Evolutionary conservation across 2,888 invertebrate species (phyloP).

Genomic region (Synergus umbraculus): DNA sequence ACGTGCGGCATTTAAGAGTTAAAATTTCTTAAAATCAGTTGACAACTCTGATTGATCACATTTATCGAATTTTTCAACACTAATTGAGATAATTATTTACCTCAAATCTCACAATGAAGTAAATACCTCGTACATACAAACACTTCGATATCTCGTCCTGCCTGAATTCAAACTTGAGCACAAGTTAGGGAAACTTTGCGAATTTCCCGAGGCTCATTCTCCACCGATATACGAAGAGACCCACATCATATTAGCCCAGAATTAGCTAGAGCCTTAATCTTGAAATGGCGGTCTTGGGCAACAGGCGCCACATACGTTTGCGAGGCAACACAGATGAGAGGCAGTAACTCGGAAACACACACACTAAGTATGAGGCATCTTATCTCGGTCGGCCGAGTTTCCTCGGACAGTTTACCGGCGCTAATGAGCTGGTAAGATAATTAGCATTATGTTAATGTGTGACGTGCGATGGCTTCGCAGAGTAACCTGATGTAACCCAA

Average conservation of each 20-base stretch:
- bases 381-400: constrained; percentile 74
- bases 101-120: no score
- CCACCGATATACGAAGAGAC: constrained; percentile 55
- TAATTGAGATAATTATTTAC: no score
- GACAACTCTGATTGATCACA: no score
- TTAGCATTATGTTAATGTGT: constrained; percentile 77
- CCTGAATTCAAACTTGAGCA: constrained; percentile 22
- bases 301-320: constrained; percentile 4
- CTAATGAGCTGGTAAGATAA: constrained; percentile 77
- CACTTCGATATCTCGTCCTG: background rate
- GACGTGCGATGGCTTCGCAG: constrained; percentile 66
- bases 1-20: no score
- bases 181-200: constrained; percentile 61
- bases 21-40: no score
- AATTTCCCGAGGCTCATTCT: constrained; percentile 33
- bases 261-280: constrained; percentile 63
- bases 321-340: constrained; percentile 1
- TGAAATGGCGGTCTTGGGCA: constrained; percentile 43
- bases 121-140: no score
- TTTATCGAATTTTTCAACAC: no score
- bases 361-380: constrained; percentile 59
- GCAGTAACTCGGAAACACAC: constrained; percentile 6
- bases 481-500: constrained; percentile 69
- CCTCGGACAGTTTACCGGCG: constrained; percentile 76
- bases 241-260: constrained; percentile 62